Evolutionary conservation across 2,888 invertebrate species (phyloP).

Genomic region (Pinctada fucata): DNA sequence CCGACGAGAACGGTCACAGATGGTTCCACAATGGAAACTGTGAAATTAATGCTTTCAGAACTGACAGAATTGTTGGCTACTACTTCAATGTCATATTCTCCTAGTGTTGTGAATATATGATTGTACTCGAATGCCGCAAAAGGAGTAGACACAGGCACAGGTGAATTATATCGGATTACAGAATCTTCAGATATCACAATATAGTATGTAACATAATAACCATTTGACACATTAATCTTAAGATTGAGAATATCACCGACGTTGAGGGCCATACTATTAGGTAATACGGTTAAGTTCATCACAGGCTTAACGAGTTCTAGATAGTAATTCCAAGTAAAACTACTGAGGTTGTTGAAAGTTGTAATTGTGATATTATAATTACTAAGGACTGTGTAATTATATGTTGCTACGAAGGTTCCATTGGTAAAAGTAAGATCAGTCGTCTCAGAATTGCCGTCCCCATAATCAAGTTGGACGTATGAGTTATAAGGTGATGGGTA

Average conservation of each 20-base stretch:
- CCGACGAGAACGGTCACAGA: constrained; percentile 22
- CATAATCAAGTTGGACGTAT: constrained; percentile 30
- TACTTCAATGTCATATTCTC: constrained; percentile 15
- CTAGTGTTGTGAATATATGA: neutral
- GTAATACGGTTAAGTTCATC: constrained; percentile 20
- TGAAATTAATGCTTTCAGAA: constrained; percentile 15
- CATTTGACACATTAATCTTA: constrained; percentile 20
- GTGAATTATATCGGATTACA: neutral
- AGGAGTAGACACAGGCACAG: neutral
- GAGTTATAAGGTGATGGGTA: constrained; percentile 28
- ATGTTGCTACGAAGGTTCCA: neutral
- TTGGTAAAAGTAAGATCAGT: neutral
- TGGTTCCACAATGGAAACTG: constrained; percentile 31
- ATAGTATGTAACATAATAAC: constrained; percentile 30
- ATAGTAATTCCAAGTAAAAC: neutral
- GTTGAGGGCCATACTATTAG: constrained; percentile 16
- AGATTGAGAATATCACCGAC: constrained; percentile 11
- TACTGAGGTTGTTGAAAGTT: constrained; percentile 31
- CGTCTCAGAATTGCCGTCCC: constrained; percentile 18
- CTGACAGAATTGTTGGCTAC: constrained; percentile 30
- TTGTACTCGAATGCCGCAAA: neutral
- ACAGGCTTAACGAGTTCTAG: constrained; percentile 32
- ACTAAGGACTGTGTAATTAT: constrained; percentile 33
- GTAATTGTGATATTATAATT: constrained; percentile 24
- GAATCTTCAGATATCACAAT: constrained; percentile 38